Evolutionary conservation across 2,888 invertebrate species (phyloP).

Genomic region (Rambutsinella grinnellia): DNA sequence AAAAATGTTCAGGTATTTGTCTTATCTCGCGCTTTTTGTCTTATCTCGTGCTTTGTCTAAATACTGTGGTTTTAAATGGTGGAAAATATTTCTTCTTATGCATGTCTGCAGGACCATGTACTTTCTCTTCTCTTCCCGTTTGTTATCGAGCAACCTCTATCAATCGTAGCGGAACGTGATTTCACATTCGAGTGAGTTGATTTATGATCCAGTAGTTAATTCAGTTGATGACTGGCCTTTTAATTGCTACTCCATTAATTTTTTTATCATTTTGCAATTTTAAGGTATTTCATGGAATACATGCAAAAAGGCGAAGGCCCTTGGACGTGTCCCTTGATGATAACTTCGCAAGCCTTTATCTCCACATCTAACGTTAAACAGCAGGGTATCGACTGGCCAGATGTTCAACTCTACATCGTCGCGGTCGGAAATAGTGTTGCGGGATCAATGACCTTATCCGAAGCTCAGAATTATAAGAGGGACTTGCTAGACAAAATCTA

Average conservation of each 20-base stretch:
- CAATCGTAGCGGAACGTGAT: conserved; percentile 54
- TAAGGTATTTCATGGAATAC: conserved; percentile 40
- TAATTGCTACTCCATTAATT: background rate
- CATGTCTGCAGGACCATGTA: conserved; percentile 58
- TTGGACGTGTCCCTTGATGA: conserved; percentile 33
- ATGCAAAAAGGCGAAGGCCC: conserved; percentile 43
- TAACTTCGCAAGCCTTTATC: conserved; percentile 46
- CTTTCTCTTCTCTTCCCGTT: conserved; percentile 40
- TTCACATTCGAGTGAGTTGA: conserved; percentile 27
- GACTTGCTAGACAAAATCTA: conserved; percentile 34
- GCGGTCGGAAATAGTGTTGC: conserved; percentile 40
- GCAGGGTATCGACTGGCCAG: conserved; percentile 58
- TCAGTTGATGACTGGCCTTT: conserved; percentile 30
- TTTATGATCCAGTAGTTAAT: conserved; percentile 13
- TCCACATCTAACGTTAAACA: conserved; percentile 35
- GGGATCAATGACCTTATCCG: conserved; percentile 20
- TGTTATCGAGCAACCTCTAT: conserved; percentile 41
- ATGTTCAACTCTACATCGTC: conserved; percentile 54
- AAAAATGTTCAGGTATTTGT: too few relatives aligned
- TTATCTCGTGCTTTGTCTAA: too few relatives aligned
- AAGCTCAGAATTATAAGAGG: conserved; percentile 27
- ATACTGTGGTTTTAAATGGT: too few relatives aligned
- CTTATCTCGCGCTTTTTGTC: too few relatives aligned
- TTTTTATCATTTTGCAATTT: too few relatives aligned
- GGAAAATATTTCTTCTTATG: too few relatives aligned